phyloP scores from a whole-genome alignment of 1,140 invertebrate species.

The Cephus cinctus region DNA sequence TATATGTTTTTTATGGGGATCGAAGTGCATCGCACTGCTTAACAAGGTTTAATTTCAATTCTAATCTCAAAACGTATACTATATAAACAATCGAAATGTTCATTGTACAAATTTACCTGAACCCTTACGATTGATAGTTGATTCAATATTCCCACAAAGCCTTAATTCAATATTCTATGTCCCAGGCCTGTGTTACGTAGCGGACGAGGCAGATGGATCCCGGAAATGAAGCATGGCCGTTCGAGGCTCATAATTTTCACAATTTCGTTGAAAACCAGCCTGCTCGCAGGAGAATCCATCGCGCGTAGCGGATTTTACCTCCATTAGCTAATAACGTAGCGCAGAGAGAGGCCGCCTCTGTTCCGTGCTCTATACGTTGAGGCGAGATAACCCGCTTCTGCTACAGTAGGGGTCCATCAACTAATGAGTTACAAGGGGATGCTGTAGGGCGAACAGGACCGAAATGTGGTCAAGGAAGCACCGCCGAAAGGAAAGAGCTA shows the following conservation, averaged over 20 bases:
- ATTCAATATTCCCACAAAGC: too few relatives aligned
- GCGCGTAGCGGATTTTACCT: conserved; percentile 27
- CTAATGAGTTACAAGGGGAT: conserved; percentile 40
- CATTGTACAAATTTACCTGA: too few relatives aligned
- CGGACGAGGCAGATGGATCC: too few relatives aligned
- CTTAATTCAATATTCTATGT: too few relatives aligned
- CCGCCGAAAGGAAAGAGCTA: conserved; percentile 10
- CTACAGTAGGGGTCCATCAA: conserved; percentile 30
- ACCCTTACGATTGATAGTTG: too few relatives aligned
- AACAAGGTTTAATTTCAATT: too few relatives aligned
- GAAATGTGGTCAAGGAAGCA: conserved; percentile 28
- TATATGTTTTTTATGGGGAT: too few relatives aligned
- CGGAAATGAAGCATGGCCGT: too few relatives aligned
- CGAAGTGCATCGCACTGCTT: too few relatives aligned
- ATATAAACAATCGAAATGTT: too few relatives aligned
- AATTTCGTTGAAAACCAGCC: conserved; percentile 13
- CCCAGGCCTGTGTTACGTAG: too few relatives aligned
- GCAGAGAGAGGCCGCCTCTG: conserved; percentile 10
- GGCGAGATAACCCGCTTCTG: conserved; percentile 30
- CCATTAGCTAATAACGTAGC: conserved; percentile 46
- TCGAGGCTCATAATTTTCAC: conserved; percentile 13
- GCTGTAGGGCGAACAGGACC: conserved; percentile 25
- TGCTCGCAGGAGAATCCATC: neutral
- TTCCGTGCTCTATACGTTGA: conserved; percentile 20
- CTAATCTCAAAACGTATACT: too few relatives aligned